phyloP scores from a whole-genome alignment of 2,113 vertebrate species.

The Proteles cristata region DNA sequence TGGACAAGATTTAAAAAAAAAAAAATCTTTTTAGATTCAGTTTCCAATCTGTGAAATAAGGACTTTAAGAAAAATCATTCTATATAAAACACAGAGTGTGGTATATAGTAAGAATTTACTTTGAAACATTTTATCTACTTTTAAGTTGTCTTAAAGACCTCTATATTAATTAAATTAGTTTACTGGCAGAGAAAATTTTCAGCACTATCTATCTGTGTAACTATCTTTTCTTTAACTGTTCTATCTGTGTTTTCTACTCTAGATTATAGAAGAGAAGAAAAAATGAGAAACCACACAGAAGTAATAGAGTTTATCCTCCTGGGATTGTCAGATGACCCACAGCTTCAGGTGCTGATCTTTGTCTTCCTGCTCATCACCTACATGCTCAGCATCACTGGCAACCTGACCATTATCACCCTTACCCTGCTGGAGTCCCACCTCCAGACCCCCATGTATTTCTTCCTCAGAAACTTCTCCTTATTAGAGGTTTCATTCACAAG shows the following conservation, averaged over 20 bases:
- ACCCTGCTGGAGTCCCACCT: slow-evolving; percentile 67
- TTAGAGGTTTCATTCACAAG: slow-evolving; percentile 73
- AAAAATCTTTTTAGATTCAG: neutral
- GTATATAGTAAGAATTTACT: neutral
- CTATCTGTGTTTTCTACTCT: neutral
- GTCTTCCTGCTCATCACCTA: slow-evolving; percentile 66
- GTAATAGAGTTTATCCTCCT: slow-evolving; percentile 67
- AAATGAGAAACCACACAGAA: slow-evolving; percentile 66
- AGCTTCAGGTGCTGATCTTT: slow-evolving; percentile 55
- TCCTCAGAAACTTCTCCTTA: slow-evolving; percentile 72
- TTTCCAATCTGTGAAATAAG: neutral
- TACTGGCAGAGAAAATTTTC: neutral
- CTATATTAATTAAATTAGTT: neutral
- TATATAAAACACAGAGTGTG: neutral
- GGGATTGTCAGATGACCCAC: neutral
- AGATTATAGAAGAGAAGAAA: neutral
- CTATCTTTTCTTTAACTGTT: neutral
- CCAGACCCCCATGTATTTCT: slow-evolving; percentile 75
- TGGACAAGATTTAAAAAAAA: neutral
- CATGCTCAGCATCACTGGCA: slow-evolving; percentile 66
- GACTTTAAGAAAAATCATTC: neutral
- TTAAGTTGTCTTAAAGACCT: neutral
- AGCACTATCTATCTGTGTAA: neutral
- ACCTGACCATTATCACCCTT: slow-evolving; percentile 66
- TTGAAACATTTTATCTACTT: neutral